Conservation (phyloP, 92 coral and sea anemone genomes). For the Isaurus tuberculatus region DNA sequence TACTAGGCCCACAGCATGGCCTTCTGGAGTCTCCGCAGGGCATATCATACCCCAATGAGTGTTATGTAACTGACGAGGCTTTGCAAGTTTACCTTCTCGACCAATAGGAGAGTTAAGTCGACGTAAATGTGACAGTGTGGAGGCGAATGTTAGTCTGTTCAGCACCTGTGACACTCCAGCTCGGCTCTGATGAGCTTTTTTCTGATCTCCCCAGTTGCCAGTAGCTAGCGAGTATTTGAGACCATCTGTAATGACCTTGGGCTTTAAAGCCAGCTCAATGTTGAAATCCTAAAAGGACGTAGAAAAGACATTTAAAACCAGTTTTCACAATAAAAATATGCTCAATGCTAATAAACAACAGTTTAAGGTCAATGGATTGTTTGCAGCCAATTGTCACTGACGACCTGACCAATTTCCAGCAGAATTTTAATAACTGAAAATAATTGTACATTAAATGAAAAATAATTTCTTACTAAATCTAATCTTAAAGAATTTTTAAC, state of each 20-base stretch:
- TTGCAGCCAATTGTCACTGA: too few relatives aligned
- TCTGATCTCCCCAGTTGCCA: slow-evolving; percentile 99
- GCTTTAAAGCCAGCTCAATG: slow-evolving; percentile 94
- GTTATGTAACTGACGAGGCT: slow-evolving; percentile 96
- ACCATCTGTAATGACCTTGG: slow-evolving; percentile 97
- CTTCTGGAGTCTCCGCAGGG: slow-evolving; percentile 99
- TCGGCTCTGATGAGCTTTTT: slow-evolving; percentile 95
- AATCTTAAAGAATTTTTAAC: too few relatives aligned
- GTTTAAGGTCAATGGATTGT: too few relatives aligned
- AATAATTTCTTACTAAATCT: too few relatives aligned
- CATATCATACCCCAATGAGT: slow-evolving; percentile 99
- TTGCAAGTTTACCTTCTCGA: slow-evolving; percentile 97
- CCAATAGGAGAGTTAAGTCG: slow-evolving; percentile 99
- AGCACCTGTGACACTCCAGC: slow-evolving; percentile 99
- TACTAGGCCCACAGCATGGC: slow-evolving; percentile 98
- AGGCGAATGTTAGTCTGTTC: slow-evolving; percentile 95
- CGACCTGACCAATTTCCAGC: too few relatives aligned
- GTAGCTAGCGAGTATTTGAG: slow-evolving; percentile 95
- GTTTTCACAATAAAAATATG: too few relatives aligned
- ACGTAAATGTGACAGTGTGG: slow-evolving; percentile 94
- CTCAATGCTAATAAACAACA: too few relatives aligned
- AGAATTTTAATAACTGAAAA: too few relatives aligned
- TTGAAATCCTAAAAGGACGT: slow-evolving; percentile 78
- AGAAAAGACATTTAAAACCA: too few relatives aligned
- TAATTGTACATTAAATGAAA: too few relatives aligned